Evolutionary conservation across 2,797 vertebrate genomes (phyloP), one percentile per base, ranked within the genome.

Genomic region (Rallus crepitans): DNA sequence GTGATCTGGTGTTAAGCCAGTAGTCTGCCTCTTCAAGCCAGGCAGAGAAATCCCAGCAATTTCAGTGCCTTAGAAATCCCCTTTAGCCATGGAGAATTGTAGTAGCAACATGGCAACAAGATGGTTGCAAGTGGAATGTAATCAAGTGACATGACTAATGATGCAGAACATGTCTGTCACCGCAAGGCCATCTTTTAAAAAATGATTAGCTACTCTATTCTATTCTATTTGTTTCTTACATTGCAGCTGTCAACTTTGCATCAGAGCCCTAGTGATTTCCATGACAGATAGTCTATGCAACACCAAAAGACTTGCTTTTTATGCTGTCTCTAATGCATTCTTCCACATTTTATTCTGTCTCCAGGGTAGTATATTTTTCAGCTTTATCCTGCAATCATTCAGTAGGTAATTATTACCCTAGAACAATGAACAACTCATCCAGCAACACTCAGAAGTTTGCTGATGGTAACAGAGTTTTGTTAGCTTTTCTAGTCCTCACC

Each of bases 241-340:
- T 39, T 81, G 35, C 61, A 93, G 47, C 79, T 95, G 91, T 83
- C 92, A 69, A 40, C 56, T 76, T 75, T 76, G 77, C 76, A 84
- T 63, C 66, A 73, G 69, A 63, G n/a, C 53, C 39, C 76, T 56
- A 59, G 72, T 84, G 82, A 86, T 86, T 97, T 84, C 79, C 50
- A 15, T 87, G 91, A 93, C 72, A 85, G 71, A 94, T 82, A 77
- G 60, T 42, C n/a, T 40, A 50, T 72, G 65, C 42, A 72, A 88
- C 63, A 93, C 63, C 63, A 94, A 61, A 77, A 87, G 19, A 52
- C 42, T 94, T 86, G 57, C 30, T 93, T 94, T 95, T 94, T 82
- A 76, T 79, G 31, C 47, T 79, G 63, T 50, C 45, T 53, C 31
- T 82, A 92, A 77, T 85, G 69, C 35, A 80, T 82, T 85, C 61